These are phyloP conservation scores for Drosophila mimetica DNA, from an alignment of 2,888 invertebrate genomes.

Conservation along the genomic window DNA sequence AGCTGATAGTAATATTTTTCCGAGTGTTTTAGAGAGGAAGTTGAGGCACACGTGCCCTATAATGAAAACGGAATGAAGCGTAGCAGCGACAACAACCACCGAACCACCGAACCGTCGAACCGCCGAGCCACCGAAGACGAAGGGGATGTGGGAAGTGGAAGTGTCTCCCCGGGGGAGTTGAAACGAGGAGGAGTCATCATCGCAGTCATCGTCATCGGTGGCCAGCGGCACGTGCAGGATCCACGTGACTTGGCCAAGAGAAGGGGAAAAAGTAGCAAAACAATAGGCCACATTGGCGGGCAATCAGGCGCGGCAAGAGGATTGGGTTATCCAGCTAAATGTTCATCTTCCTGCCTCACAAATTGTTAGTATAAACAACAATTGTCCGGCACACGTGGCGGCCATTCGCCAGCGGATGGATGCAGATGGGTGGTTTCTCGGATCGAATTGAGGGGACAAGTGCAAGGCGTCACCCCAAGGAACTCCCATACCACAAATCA, in stretches of 20 bases:
- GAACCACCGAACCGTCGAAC: slow-evolving; percentile 1
- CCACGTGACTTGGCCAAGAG: slow-evolving; percentile 76
- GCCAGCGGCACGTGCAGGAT: slow-evolving; percentile 57
- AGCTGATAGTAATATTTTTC: not conserved
- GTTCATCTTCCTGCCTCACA: slow-evolving; percentile 72
- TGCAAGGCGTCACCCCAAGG: slow-evolving; percentile 73
- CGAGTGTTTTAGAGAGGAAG: slow-evolving; percentile 30
- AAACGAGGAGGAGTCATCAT: slow-evolving; percentile 39
- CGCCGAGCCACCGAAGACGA: slow-evolving; percentile 5
- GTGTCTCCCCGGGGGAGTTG: slow-evolving; percentile 63
- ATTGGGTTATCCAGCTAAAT: slow-evolving; percentile 58
- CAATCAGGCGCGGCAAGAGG: slow-evolving; percentile 62
- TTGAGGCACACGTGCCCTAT: slow-evolving; percentile 63
- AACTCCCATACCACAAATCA: slow-evolving; percentile 44
- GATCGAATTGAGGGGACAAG: slow-evolving; percentile 56
- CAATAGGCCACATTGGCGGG: slow-evolving; percentile 65
- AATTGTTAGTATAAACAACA: slow-evolving; percentile 84
- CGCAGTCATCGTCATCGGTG: slow-evolving; percentile 61
- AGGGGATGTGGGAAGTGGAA: slow-evolving; percentile 44
- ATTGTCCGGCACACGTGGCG: slow-evolving; percentile 80
- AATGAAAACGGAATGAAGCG: slow-evolving; percentile 71
- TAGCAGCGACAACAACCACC: slow-evolving; percentile 27
- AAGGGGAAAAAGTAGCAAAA: slow-evolving; percentile 61
- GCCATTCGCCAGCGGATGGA: slow-evolving; percentile 55
- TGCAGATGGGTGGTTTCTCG: slow-evolving; percentile 17